Base-by-base conservation (phyloP, 1,140 invertebrate genomes). In the Lordiphosa collinella region DNA sequence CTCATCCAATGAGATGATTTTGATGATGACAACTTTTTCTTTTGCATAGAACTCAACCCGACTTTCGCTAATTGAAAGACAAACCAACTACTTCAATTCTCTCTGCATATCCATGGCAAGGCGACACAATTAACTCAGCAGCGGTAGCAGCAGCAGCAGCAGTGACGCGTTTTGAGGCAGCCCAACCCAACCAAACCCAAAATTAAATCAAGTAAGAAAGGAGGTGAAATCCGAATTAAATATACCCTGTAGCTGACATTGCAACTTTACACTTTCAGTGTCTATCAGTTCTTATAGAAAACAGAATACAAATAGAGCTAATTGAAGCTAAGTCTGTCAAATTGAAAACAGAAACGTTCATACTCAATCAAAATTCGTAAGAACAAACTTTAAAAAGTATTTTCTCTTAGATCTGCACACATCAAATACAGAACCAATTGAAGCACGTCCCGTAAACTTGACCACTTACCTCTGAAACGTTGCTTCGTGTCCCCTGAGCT, bases 1-100 rank as follows among this genome's bases (percentile, higher is more conserved):
- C 53, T 67, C 53, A 67, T 67, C 44, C 38, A 53, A 47, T 47
- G 18, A 18, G 34, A 50, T 35, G 29, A 49, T 50, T 8, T 16
- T 36, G 35, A 47, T 52, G 63, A 47, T 74, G 71, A 68, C 62
- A 64, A 82, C 71, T 82, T 72, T 82, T 82, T 82, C 78, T 82
- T 82, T 82, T 76, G 36, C 49, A 44, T 62, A 80, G 78, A 82
- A 82, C 78, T 36, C 52, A 56, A 36, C 68, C 61, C 44, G 76
- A 82, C 76, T 82, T 82, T 82, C 76, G 76, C 76, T 82, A 82
- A 82, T 82, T 84, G 76, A 72, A 82, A 76, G 68, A 61, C 54
- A 49, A 51, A 53, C 53, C 46, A 44, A 46, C 22, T 44, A 18
- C 36, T 49, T 32, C 34, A 54, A 43, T 67, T 82, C 54, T 75